Conservation (phyloP, 1,140 invertebrate genomes). For the Stenopsyche tienmushanensis region DNA sequence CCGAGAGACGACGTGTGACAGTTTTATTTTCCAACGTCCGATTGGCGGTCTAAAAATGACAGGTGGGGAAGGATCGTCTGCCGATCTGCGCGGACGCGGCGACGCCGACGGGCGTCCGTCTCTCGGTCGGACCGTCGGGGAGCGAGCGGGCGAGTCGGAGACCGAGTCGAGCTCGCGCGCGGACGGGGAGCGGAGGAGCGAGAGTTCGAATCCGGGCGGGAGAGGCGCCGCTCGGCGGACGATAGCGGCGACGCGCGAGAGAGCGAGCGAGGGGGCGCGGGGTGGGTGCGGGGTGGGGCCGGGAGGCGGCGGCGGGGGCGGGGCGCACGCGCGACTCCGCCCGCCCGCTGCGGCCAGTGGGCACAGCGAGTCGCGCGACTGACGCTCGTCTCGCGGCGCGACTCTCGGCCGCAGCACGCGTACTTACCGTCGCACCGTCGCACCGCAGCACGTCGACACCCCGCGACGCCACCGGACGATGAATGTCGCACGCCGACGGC, state of each 20-base stretch:
- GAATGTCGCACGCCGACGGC: not conserved
- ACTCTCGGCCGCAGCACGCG: too few relatives aligned
- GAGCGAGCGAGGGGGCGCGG: too few relatives aligned
- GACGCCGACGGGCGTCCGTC: not conserved
- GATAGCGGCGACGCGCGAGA: not conserved
- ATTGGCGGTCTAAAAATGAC: too few relatives aligned
- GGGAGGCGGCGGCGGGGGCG: not conserved
- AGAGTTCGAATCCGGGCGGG: too few relatives aligned
- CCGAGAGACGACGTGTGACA: not conserved
- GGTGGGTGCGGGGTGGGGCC: not conserved
- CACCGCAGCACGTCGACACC: too few relatives aligned
- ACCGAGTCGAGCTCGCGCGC: too few relatives aligned
- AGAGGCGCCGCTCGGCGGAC: too few relatives aligned
- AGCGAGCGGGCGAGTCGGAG: not conserved
- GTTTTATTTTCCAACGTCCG: not conserved
- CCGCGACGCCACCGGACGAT: not conserved
- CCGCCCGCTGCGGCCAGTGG: not conserved
- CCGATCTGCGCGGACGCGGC: too few relatives aligned
- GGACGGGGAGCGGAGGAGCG: too few relatives aligned
- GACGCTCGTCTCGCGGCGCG: too few relatives aligned
- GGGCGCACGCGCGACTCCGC: constrained; percentile 1
- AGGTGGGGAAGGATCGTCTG: not conserved
- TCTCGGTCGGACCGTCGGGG: not conserved
- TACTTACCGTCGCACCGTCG: too few relatives aligned
- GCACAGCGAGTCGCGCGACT: too few relatives aligned